Evolutionary conservation across 2,888 invertebrate genomes (phyloP), one percentile per base, ranked within the genome.

Genomic region (Philhelius pedissequus): DNA sequence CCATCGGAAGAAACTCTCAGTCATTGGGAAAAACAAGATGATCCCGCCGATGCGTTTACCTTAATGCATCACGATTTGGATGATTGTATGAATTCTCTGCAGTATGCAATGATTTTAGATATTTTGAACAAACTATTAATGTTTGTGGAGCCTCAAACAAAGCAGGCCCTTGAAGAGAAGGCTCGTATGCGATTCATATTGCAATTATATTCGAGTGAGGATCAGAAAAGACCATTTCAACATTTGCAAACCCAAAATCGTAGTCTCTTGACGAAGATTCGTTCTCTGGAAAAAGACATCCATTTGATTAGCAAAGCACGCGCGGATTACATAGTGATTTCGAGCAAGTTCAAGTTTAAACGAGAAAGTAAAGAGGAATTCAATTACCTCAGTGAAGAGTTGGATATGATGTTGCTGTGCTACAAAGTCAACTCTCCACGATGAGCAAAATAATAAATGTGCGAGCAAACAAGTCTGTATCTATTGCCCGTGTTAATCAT

Each of bases 31-130:
- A 94, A 95, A 79, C 94, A 95, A 86, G 96, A 96, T 88, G 96
- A 96, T 81, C 97, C 98, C 1, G 97, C 98, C 54, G 99, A 99
- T 93, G 97, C 98, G 2, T 98, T 99, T 91, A 99, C 98, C 0
- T 93, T 99, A 60, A 98, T 99, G 95, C 99, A 99, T 92, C 97
- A 99, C 90, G 99, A 99, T 92, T 93, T 99, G 38, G 98, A 99
- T 90, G 98, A 98, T n/a, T 98, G 97, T 92, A 98, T 98, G 48
- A 99, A 98, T 92, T 97, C 98, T 0, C 90, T 97, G 87, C 94
- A 98, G 94, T 99, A 99, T 91, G 97, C 96, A 2, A 99, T 99
- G 97, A 94, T 99, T 43, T 92, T 99, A 88, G 99, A 99, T 92
- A 96, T 99, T 87, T 96, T 99, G 3, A 99, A 99, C 93, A 99